Evolutionary conservation across 2,113 vertebrate species (phyloP), one percentile per base, ranked within the genome.

Genomic region (Notarius quadriscutis): DNA sequence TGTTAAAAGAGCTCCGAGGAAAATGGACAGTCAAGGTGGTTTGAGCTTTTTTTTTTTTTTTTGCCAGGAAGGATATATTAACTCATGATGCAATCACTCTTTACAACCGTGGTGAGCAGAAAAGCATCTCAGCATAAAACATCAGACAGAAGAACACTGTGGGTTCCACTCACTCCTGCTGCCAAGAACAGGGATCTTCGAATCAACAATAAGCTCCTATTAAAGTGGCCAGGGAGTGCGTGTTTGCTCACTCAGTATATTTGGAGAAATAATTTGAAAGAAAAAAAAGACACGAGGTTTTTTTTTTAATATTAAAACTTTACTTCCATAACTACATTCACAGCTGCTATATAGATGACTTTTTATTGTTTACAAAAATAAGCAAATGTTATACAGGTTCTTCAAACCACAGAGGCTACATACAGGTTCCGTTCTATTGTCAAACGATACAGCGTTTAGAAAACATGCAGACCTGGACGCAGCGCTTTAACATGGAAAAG

Each of bases 391-490:
- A 87, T 88, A 91, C 51, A 87, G 89, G 85, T 62, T 84, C 90
- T 91, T 78, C 87, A 87, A 90, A 92, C 89, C 92, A 92, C 94
- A 93, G 94, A 94, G 93, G 93, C 92, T 94, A 94, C 93, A 95
- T 94, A 93, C 93, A 93, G 93, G 94, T 91, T 89, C 93, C 91
- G 77, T 92, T 95, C 96, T 96, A 97, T 96, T 96, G 95, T 95
- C 95, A 92, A 95, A 95, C 94, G 96, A 94, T 94, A 93, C 95
- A 95, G 94, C 96, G 94, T 94, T 75, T 93, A 95, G 92, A 94
- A 96, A 96, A 97, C 96, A 97, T 95, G 97, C 95, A 97, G 84
- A 92, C 94, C 95, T 94, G 95, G 94, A 96, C 96, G 95, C 92
- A 91, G 93, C 95, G 93, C 95, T 95, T 95, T 96, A 95, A 95